These are phyloP conservation scores for Danio albolineatus DNA, from an alignment of 2,797 vertebrate genomes.

Conservation along the genomic window DNA sequence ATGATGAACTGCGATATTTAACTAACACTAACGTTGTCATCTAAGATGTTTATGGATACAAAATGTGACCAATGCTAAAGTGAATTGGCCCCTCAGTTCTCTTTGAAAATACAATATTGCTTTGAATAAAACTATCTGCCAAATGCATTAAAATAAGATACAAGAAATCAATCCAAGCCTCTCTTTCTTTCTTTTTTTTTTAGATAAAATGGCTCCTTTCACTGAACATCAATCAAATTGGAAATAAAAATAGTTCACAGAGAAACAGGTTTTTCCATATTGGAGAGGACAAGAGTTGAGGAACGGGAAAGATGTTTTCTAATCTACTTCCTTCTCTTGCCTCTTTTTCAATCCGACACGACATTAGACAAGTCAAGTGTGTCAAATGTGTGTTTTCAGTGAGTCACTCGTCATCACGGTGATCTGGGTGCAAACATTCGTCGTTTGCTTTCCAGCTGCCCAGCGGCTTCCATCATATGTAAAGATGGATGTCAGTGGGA, in stretches of 20 bases:
- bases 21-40: constrained; percentile 33
- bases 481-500: constrained; percentile 29
- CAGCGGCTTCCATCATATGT: constrained; percentile 7
- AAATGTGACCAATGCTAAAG: constrained; percentile 48
- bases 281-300: constrained; percentile 37
- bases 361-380: constrained; percentile 33
- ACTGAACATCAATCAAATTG: constrained; percentile 47
- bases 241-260: constrained; percentile 60
- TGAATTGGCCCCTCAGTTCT: constrained; percentile 65
- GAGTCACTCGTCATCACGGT: constrained; percentile 11
- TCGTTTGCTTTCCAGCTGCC: constrained; percentile 10
- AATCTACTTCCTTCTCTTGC: constrained; percentile 46
- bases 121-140: constrained; percentile 31
- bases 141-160: constrained; percentile 49
- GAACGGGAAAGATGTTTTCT: constrained; percentile 52
- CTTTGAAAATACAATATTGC: neutral
- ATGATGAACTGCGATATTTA: constrained; percentile 54
- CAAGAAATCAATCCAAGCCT: constrained; percentile 59
- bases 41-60: neutral
- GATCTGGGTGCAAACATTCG: constrained; percentile 23
- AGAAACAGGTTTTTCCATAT: constrained; percentile 20
- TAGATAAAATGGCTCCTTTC: constrained; percentile 32
- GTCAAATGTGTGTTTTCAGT: constrained; percentile 38
- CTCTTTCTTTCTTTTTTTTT: constrained; percentile 29
- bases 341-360: constrained; percentile 34